Percentiles rank a stretch among this genome's conserved stretches.
phyloP scores from a whole-genome alignment of 2,113 vertebrate species.

The Platycercus adscitus region DNA sequence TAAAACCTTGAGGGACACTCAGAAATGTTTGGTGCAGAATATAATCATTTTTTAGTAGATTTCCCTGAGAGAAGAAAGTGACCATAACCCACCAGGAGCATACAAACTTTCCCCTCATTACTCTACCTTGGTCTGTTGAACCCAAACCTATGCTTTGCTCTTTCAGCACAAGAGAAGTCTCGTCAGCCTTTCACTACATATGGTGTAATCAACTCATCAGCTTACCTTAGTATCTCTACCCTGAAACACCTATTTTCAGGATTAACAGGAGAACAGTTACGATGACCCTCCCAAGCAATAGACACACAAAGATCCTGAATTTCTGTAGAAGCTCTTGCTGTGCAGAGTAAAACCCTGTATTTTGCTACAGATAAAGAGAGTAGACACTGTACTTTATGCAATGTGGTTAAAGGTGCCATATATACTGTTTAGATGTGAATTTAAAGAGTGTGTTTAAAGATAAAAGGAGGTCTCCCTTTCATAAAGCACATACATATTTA shows the following conservation, averaged over 20 bases:
- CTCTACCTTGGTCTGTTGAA: background rate
- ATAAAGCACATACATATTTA: background rate
- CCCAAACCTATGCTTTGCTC: background rate
- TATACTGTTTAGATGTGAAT: background rate
- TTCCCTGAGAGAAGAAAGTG: background rate
- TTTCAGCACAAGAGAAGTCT: background rate
- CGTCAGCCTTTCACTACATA: background rate
- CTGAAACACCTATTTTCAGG: background rate
- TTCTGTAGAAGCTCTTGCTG: background rate
- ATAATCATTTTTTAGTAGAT: background rate
- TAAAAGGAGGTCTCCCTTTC: background rate
- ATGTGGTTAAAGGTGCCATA: background rate
- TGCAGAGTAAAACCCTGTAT: accelerated
- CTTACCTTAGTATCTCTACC: background rate
- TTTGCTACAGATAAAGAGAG: background rate
- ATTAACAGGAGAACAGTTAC: accelerated
- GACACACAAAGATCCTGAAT: background rate
- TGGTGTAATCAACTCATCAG: background rate
- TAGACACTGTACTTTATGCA: background rate
- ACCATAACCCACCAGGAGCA: background rate
- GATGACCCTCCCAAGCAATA: background rate
- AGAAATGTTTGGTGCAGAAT: background rate
- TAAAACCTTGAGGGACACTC: background rate
- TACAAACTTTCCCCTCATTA: accelerated
- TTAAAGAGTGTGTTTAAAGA: background rate